These are phyloP conservation scores for Xylota segnis DNA, from an alignment of 2,888 invertebrate species.

Conservation along the genomic window DNA sequence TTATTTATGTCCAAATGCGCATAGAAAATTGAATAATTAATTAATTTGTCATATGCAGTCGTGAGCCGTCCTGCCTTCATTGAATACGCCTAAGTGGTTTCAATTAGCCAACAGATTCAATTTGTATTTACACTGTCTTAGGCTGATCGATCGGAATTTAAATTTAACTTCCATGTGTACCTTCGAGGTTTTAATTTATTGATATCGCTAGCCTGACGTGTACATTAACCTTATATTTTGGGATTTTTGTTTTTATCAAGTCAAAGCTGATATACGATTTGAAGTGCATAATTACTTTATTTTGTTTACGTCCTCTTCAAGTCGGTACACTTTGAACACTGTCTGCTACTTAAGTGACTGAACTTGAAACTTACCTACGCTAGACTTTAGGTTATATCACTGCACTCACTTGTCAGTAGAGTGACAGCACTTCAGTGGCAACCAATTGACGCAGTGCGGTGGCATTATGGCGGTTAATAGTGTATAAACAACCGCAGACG, in stretches of 20 bases:
- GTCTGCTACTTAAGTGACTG: slow-evolving; percentile 25
- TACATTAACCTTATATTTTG: slow-evolving; percentile 22
- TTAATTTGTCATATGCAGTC: slow-evolving; percentile 25
- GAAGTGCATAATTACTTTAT: slow-evolving; percentile 30
- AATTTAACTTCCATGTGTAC: slow-evolving; percentile 14
- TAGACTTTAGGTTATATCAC: slow-evolving; percentile 37
- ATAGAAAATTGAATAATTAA: slow-evolving; percentile 23
- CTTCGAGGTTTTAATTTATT: slow-evolving; percentile 37
- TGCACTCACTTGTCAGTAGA: slow-evolving; percentile 16
- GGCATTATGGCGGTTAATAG: not conserved
- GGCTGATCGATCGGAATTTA: not conserved
- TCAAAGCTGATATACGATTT: not conserved
- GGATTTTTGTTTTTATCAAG: slow-evolving; percentile 39
- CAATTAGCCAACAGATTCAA: slow-evolving; percentile 9
- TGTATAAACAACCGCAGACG: slow-evolving; percentile 27
- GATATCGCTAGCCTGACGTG: not conserved
- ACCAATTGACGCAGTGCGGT: not conserved
- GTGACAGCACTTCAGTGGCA: slow-evolving; percentile 18
- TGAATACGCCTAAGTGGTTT: slow-evolving; percentile 3
- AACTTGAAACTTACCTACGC: slow-evolving; percentile 33
- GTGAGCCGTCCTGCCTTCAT: not conserved
- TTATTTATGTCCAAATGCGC: slow-evolving; percentile 15
- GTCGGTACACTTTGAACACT: slow-evolving; percentile 1
- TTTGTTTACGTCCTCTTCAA: slow-evolving; percentile 14
- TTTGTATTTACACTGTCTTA: not conserved